Base-by-base conservation (phyloP, 2,797 vertebrate genomes). In the Chanos chanos region DNA sequence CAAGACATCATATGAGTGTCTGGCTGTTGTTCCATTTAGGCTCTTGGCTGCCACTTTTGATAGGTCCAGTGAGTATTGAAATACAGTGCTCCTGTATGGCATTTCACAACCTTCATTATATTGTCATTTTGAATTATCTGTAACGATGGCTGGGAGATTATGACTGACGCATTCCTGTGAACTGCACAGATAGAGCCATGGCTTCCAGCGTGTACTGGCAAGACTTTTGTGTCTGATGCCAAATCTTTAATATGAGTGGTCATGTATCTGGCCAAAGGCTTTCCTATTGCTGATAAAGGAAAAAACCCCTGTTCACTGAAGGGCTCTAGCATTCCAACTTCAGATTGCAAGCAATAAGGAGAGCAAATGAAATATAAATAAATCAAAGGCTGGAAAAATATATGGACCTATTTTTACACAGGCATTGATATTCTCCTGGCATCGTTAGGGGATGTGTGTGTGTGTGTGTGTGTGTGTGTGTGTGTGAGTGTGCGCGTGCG, bases 101-200 rank as follows among this genome's bases (percentile, higher is more conserved):
- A 77, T 77, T 79, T 77, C 77, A 56, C 59, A 58, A 61, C 81
- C 83, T 84, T 85, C 80, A 83, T 88, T 85, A 85, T 78, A 77
- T 77, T 87, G 83, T 87, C 81, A 82, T 87, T 83, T 81, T 81
- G 76, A 88, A 85, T 88, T 81, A 85, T 85, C 81, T 69, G 75
- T 78, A 70, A 69, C 70, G 67, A 77, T 76, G 77, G 77, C 82
- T 80, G 85, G 81, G 81, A 79, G 80, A 74, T 76, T 73, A 80
- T 86, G 85, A 87, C 78, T 80, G 85, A 84, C 82, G 77, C 81
- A 85, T 86, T 85, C 81, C 77, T 79, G 70, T 49, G 45, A 81
- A 77, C 61, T 58, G 73, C 81, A 75, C 69, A 78, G 67, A 75
- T 60, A 40, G 55, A 74, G 72, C 78, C 80, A 68, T 80, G 82